Percentiles rank a stretch among this genome's conserved stretches.
Conservation (phyloP, 2,888 invertebrate species). For the Hirtodrosophila histrioides region DNA sequence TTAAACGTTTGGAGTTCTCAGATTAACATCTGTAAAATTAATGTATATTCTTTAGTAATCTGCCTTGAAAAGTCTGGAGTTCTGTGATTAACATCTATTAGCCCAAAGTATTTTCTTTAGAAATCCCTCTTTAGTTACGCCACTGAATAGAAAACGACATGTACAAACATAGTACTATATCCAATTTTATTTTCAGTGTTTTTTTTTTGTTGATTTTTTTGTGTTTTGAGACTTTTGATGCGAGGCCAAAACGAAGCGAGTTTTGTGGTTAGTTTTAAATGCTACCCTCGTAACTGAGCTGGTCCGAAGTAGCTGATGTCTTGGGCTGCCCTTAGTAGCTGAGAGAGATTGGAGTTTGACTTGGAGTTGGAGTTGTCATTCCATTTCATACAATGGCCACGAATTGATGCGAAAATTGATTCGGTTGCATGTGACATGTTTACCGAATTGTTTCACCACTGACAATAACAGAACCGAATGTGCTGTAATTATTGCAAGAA, state of each 20-base stretch:
- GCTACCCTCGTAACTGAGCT: conserved; percentile 51
- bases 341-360: neutral
- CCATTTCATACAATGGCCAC: conserved; percentile 69
- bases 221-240: conserved; percentile 65
- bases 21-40: too few relatives aligned
- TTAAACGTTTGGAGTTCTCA: too few relatives aligned
- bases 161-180: conserved; percentile 18
- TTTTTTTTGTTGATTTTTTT: too few relatives aligned
- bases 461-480: conserved; percentile 24
- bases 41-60: too few relatives aligned
- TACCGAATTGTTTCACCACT: conserved; percentile 67
- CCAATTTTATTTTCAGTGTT: conserved; percentile 44
- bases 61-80: too few relatives aligned
- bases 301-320: conserved; percentile 25
- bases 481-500: conserved; percentile 60
- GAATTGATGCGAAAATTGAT: conserved; percentile 83
- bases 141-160: conserved; percentile 14
- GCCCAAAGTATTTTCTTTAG: neutral
- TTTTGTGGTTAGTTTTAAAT: conserved; percentile 62
- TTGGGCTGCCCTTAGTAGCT: conserved; percentile 14
- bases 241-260: conserved; percentile 36
- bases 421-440: conserved; percentile 83
- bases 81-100: too few relatives aligned
- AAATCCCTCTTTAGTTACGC: conserved; percentile 2
- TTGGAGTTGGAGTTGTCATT: conserved; percentile 54